Evolutionary conservation across 1,140 invertebrate genomes (phyloP), one percentile per base, ranked within the genome.

Genomic region (Plectrocnemia conspersa): DNA sequence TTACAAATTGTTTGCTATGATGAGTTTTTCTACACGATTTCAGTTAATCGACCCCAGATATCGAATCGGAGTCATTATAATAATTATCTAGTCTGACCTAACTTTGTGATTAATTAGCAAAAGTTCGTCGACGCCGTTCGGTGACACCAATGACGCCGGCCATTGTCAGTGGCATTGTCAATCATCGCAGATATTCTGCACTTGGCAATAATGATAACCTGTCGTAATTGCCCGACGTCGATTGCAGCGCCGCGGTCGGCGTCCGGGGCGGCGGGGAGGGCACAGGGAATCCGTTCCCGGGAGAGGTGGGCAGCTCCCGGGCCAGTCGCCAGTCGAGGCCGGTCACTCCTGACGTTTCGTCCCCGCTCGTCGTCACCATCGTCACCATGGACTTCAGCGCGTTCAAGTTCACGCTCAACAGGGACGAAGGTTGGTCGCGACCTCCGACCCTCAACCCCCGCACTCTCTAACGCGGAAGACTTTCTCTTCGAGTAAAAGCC

Each of bases 141-240:
- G n/a, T n/a, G n/a, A n/a, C n/a, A n/a, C n/a, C n/a, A n/a, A n/a
- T n/a, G n/a, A n/a, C 35, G 18, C 27, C 27, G 27, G n/a, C n/a
- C 27, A 29, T 29, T 7, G 22, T 11, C 11, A 24, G 11, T 23
- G n/a, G 33, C 33, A 50, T 24, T 21, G 23, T 50, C 33, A 23
- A 50, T 38, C 38, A 35, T 32, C 47, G 40, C 44, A 32, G n/a
- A 21, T 19, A 19, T 41, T 35, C 24, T 50, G 33, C 27, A 32
- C 22, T 32, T 45, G 32, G 16, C n/a, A 36, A 19, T 27, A 45
- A 52, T 52, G 59, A 61, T 53, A 54, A 52, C 38, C 55, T 59
- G 61, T 56, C 59, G 40, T 59, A 57, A 41, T 54, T 50, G 64
- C 38, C 62, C 64, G 54, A n/a, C 68, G 65, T 70, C 66, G 70